Evolutionary conservation across 1,140 invertebrate species (phyloP).

Genomic region (Panonychus citri): DNA sequence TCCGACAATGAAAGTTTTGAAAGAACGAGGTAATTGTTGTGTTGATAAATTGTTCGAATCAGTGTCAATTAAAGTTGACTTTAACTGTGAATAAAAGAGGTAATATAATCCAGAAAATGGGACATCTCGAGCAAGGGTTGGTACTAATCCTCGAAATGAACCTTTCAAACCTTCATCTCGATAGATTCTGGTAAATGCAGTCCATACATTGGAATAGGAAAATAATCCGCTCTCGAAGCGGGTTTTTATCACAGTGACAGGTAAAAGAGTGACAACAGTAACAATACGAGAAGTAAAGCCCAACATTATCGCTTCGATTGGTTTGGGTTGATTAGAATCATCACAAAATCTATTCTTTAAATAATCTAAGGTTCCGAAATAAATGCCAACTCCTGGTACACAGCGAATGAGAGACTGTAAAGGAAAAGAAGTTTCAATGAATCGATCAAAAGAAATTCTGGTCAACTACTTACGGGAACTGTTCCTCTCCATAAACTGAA

Average conservation of each 20-base stretch:
- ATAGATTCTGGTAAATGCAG: conserved; percentile 49
- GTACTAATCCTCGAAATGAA: conserved; percentile 52
- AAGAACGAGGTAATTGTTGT: background rate
- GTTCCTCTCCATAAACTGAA: conserved; percentile 61
- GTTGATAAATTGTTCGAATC: background rate
- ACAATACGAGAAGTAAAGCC: conserved; percentile 53
- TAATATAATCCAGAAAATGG: conserved; percentile 77
- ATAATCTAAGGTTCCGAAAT: conserved; percentile 55
- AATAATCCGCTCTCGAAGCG: conserved; percentile 63
- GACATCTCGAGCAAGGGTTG: conserved; percentile 63
- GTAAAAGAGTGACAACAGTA: conserved; percentile 56
- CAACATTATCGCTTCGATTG: conserved; percentile 44
- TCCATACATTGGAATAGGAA: conserved; percentile 42
- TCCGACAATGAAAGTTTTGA: conserved; percentile 39
- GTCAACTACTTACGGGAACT: conserved; percentile 38
- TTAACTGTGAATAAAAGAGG: conserved; percentile 70
- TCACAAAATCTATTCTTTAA: conserved; percentile 23
- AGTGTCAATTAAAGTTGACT: conserved; percentile 19
- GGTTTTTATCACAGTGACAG: conserved; percentile 77
- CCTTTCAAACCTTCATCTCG: conserved; percentile 46
- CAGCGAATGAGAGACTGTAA: conserved; percentile 49
- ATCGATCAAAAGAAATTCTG: background rate
- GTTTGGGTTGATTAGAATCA: conserved; percentile 24
- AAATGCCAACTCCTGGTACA: conserved; percentile 69
- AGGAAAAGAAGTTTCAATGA: background rate